These are phyloP conservation scores for Hormaphis cornu DNA, from an alignment of 1,140 invertebrate species.

Conservation along the genomic window DNA sequence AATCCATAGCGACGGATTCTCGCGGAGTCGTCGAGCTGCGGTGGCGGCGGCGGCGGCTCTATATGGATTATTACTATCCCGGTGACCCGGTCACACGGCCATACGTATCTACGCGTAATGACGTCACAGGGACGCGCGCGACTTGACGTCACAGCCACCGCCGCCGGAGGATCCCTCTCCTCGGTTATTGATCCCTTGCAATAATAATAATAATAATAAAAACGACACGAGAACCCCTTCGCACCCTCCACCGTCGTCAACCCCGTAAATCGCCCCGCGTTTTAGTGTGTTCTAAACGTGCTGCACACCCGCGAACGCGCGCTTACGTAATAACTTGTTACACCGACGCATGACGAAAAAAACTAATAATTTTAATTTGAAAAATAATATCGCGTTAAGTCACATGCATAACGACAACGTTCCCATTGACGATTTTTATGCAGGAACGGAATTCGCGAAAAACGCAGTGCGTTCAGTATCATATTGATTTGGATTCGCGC, in stretches of 20 bases:
- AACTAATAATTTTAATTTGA: neutral
- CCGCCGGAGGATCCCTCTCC: neutral
- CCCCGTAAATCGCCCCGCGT: too few species aligned
- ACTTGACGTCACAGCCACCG: constrained; percentile 2
- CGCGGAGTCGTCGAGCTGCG: too few species aligned
- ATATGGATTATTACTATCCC: constrained; percentile 22
- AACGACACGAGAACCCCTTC: neutral
- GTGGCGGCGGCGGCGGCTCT: neutral
- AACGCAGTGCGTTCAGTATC: too few species aligned
- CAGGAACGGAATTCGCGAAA: too few species aligned
- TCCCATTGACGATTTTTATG: too few species aligned
- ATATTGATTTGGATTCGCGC: too few species aligned
- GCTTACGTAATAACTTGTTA: constrained; percentile 12
- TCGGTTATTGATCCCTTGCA: constrained; percentile 2
- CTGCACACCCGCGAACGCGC: neutral
- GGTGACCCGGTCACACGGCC: neutral
- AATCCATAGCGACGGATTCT: too few species aligned
- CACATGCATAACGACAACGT: too few species aligned
- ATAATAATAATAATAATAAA: too few species aligned
- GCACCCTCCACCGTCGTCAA: neutral
- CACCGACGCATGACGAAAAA: neutral
- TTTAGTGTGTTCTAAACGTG: neutral
- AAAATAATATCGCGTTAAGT: neutral
- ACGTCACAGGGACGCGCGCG: neutral
- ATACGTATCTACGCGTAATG: too few species aligned